phyloP scores from a whole-genome alignment of 2,113 vertebrate genomes.

The human region GRCh38 chrX:85158001-85158500 shows the following conservation, averaged over 20 bases:
- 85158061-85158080: not conserved
- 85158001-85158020: slow-evolving; percentile 18
- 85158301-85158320: not conserved
- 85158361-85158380: not conserved
- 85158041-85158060: slow-evolving; percentile 29
- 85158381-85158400: not conserved
- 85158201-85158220: slow-evolving; percentile 36
- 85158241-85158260: slow-evolving; percentile 14
- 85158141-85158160: not conserved
- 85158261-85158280: not conserved
- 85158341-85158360: not conserved
- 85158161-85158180: slow-evolving; percentile 5
- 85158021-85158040: not conserved
- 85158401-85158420: slow-evolving; percentile 8
- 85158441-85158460: not conserved
- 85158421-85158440: not conserved
- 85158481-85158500: not conserved
- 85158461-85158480: not conserved
- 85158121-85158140: not conserved
- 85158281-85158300: not conserved
- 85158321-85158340: slow-evolving; percentile 34
- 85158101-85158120: not conserved
- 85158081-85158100: not conserved
- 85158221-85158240: not conserved
- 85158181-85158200: not conserved